Percentiles rank a stretch among this genome's conserved stretches.
Evolutionary conservation across 2,113 vertebrate species (phyloP).

Genomic region (Gasterosteus aculeatus): DNA sequence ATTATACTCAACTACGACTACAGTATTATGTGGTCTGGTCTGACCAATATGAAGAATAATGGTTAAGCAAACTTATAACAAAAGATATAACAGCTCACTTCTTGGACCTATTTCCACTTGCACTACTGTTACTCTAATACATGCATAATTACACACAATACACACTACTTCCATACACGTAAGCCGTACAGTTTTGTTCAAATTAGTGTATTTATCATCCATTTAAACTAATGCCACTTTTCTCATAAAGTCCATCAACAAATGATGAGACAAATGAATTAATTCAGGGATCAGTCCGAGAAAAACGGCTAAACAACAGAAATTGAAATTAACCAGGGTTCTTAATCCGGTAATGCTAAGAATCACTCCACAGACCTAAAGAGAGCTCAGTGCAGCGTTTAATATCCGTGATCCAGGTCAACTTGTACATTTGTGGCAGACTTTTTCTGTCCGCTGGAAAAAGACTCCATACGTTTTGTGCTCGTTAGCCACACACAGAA

Average conservation of each 20-base stretch:
- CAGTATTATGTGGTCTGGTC: neutral
- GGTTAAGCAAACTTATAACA: neutral
- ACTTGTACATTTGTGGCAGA: constrained; percentile 1
- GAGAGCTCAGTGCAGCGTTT: neutral
- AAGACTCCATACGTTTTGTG: constrained; percentile 12
- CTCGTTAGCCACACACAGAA: constrained; percentile 44
- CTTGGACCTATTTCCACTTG: neutral
- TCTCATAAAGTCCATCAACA: neutral
- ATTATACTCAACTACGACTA: neutral
- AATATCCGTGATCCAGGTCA: neutral
- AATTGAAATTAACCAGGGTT: neutral
- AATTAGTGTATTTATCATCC: neutral
- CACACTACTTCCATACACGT: neutral
- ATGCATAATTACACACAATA: neutral
- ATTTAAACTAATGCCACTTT: neutral
- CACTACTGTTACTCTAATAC: neutral
- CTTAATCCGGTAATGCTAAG: neutral
- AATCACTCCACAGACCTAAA: neutral
- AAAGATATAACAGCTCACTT: neutral
- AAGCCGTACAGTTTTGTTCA: neutral
- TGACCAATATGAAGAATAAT: neutral
- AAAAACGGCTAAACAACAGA: neutral
- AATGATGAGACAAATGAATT: neutral
- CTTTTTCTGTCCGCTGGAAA: constrained; percentile 3
- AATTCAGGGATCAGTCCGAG: neutral